Evolutionary conservation across 1,140 invertebrate species (phyloP).

Genomic region (Aplysia californica): DNA sequence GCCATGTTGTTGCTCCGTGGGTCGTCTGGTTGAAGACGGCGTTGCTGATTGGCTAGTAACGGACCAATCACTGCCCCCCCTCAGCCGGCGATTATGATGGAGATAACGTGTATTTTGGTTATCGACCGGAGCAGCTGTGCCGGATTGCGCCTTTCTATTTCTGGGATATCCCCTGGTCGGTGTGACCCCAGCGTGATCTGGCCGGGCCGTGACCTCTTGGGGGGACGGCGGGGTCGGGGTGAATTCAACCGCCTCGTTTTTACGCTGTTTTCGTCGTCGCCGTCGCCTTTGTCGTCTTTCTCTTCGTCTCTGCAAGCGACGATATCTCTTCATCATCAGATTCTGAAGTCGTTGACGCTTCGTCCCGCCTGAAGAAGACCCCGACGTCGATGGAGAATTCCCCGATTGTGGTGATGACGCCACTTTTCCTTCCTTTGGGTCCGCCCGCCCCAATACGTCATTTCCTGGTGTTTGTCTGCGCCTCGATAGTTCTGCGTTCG

Average conservation of each 20-base stretch:
- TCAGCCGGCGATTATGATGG: too few relatives aligned
- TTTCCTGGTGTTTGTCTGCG: neutral
- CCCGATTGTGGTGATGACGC: neutral
- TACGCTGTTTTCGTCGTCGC: neutral
- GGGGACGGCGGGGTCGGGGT: too few relatives aligned
- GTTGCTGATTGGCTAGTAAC: neutral
- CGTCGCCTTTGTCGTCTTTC: neutral
- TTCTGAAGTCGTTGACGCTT: neutral
- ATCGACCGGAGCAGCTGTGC: too few relatives aligned
- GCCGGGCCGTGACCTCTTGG: too few relatives aligned
- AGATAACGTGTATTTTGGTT: too few relatives aligned
- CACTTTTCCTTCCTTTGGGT: neutral
- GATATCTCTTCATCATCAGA: neutral
- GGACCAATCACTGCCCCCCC: too few relatives aligned
- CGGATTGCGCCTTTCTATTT: too few relatives aligned
- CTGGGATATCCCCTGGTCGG: too few relatives aligned
- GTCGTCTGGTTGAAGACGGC: neutral
- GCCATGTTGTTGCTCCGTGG: neutral
- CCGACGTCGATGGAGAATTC: neutral
- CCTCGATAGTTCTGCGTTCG: neutral
- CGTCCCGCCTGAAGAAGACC: neutral
- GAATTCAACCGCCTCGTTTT: neutral
- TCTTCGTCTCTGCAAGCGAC: neutral
- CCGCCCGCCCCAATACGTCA: too few relatives aligned
- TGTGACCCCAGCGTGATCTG: too few relatives aligned